These are phyloP conservation scores for Ennomos erosarius DNA, from an alignment of 2,888 invertebrate species.

Conservation along the genomic window DNA sequence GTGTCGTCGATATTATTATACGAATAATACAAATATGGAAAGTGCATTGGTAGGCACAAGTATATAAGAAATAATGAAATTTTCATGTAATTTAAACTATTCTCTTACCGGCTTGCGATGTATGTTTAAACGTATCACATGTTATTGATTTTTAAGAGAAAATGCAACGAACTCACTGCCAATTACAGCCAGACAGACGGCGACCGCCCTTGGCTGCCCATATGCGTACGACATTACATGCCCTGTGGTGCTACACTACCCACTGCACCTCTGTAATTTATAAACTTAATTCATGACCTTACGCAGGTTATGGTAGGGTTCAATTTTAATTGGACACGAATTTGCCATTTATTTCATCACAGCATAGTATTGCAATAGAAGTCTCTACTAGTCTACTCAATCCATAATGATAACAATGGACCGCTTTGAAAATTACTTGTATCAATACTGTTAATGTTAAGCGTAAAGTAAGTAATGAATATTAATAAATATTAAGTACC, in stretches of 20 bases:
- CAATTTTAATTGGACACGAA: slow-evolving; percentile 2
- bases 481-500: too few species aligned
- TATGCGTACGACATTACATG: slow-evolving; percentile 34
- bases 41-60: too few species aligned
- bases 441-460: too few species aligned
- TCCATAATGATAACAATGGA: too few species aligned
- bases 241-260: slow-evolving; percentile 14
- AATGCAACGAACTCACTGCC: slow-evolving; percentile 30
- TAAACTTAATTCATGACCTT: slow-evolving; percentile 7
- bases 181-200: slow-evolving; percentile 32
- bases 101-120: slow-evolving; percentile 14
- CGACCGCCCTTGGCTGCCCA: slow-evolving; percentile 56
- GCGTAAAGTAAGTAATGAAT: too few species aligned
- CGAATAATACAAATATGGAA: too few species aligned
- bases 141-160: slow-evolving; percentile 21
- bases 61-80: too few species aligned
- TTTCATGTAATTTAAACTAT: not conserved
- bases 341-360: not conserved
- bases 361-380: too few species aligned
- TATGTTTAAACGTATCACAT: slow-evolving; percentile 4
- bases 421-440: too few species aligned
- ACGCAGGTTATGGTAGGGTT: not conserved
- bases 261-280: slow-evolving; percentile 32
- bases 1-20: too few species aligned
- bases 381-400: too few species aligned